Conservation (phyloP, 2,113 vertebrate genomes). For the Amblyornis subalaris region DNA sequence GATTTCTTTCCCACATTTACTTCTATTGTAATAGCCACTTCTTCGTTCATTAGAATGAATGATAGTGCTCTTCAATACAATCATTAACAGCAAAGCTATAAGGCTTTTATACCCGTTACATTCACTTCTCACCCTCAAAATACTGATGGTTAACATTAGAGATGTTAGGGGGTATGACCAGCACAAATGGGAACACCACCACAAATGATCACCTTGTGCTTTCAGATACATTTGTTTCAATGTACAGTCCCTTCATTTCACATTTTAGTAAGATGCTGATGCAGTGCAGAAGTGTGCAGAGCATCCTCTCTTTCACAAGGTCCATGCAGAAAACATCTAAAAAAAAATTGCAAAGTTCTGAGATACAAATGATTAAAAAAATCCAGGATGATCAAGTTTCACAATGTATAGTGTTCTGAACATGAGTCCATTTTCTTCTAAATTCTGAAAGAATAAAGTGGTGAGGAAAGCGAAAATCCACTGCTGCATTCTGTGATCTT, state of each 20-base stretch:
- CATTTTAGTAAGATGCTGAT: slow-evolving; percentile 85
- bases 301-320: slow-evolving; percentile 94
- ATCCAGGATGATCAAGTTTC: slow-evolving; percentile 86
- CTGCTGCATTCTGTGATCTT: slow-evolving; percentile 84
- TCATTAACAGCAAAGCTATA: slow-evolving; percentile 68
- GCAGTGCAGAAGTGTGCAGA: slow-evolving; percentile 80
- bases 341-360: slow-evolving; percentile 77
- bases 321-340: slow-evolving; percentile 86
- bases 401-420: slow-evolving; percentile 92
- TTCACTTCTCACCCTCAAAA: slow-evolving; percentile 79
- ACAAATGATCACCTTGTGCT: slow-evolving; percentile 79
- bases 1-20: slow-evolving; percentile 70
- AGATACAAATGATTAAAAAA: slow-evolving; percentile 80
- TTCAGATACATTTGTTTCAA: slow-evolving; percentile 83
- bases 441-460: slow-evolving; percentile 78
- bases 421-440: slow-evolving; percentile 94
- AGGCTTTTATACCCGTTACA: slow-evolving; percentile 78
- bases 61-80: slow-evolving; percentile 71
- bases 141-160: slow-evolving; percentile 80
- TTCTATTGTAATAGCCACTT: slow-evolving; percentile 62
- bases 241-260: slow-evolving; percentile 91
- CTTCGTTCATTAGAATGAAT: slow-evolving; percentile 65
- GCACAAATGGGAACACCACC: slow-evolving; percentile 87
- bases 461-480: slow-evolving; percentile 83
- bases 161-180: slow-evolving; percentile 80